Conservation (phyloP, 1,140 invertebrate species). For the Hirudo medicinalis region DNA sequence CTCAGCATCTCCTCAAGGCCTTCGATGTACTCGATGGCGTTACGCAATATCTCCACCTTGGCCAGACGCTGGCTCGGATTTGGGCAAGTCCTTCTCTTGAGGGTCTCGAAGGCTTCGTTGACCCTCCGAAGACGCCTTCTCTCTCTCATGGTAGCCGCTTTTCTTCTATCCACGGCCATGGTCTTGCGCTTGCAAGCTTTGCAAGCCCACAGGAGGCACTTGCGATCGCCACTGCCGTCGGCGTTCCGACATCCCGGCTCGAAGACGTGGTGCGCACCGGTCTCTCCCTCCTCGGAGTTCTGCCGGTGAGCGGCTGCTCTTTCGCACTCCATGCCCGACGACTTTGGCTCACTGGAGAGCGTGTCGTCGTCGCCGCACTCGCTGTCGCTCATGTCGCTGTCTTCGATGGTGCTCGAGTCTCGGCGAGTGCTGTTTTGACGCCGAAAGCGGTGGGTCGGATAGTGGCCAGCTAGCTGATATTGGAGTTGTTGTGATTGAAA, state of each 20-base stretch:
- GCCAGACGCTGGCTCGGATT: slow-evolving; percentile 88
- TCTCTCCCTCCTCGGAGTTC: slow-evolving; percentile 25
- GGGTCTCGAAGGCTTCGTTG: slow-evolving; percentile 90
- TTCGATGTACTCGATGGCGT: slow-evolving; percentile 95
- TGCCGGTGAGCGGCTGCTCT: slow-evolving; percentile 24
- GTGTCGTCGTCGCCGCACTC: slow-evolving; percentile 23
- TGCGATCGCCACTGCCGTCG: slow-evolving; percentile 43
- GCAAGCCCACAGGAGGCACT: slow-evolving; percentile 84
- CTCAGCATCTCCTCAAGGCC: slow-evolving; percentile 59
- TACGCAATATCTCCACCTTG: slow-evolving; percentile 89
- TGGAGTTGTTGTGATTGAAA: background rate
- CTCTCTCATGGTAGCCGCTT: slow-evolving; percentile 88
- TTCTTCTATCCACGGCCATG: slow-evolving; percentile 79
- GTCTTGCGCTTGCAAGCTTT: slow-evolving; percentile 90
- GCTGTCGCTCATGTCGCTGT: slow-evolving; percentile 21
- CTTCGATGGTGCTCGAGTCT: slow-evolving; percentile 11
- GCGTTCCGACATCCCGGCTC: slow-evolving; percentile 32
- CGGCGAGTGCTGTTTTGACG: background rate
- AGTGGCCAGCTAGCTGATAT: background rate
- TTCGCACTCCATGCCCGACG: background rate
- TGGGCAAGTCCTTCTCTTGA: slow-evolving; percentile 77
- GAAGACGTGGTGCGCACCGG: slow-evolving; percentile 40
- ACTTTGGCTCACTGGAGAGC: background rate
- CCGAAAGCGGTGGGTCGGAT: background rate
- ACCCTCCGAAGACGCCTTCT: slow-evolving; percentile 81